Base-by-base conservation (phyloP, 2,797 vertebrate species). In the Morus bassanus region DNA sequence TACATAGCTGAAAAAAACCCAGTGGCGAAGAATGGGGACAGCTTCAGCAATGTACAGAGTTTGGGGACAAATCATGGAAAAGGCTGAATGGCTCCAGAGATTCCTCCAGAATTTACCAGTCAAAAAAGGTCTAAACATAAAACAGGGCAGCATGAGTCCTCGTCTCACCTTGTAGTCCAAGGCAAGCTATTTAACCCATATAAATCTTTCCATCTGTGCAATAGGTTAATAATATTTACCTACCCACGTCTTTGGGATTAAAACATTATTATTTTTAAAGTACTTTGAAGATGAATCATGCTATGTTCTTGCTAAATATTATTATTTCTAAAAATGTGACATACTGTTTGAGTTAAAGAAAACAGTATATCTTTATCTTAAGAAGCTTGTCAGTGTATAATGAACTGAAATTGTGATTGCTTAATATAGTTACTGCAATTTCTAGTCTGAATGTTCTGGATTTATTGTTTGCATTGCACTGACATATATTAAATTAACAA, bases 401-500 rank as follows among this genome's bases (percentile, higher is more conserved):
- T 91, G 83, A 88, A 90, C 80, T 60, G 67, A 89, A 96, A 94
- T 84, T 84, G 59, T 88, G 85, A 96, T 85, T 94, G 67, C 79
- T 88, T 96, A 96, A 95, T 82, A 90, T 23, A 91, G 87, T 92
- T 94, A 96, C 73, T 77, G 77, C 41, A 94, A 91, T 95, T 95
- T 95, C 92, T 92, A 82, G 82, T 70, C 79, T 68, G 93, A 88
- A 88, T 87, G 79, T 81, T 96, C 94, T 87, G 73, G 91, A 94
- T 92, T 95, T 95, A 95, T 86, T 94, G 94, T 93, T 95, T 92
- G 82, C 70, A 92, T 87, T 85, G 85, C 72, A 45, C 48, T 93
- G 94, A 97, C 33, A 3, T 95, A 83, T 73, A 97, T 93, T 96
- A 94, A 92, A 97, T 96, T 97, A 97, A 94, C 82, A 79, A 96